Evolutionary conservation across 2,888 invertebrate species (phyloP).

Genomic region (Melanargia galathea): DNA sequence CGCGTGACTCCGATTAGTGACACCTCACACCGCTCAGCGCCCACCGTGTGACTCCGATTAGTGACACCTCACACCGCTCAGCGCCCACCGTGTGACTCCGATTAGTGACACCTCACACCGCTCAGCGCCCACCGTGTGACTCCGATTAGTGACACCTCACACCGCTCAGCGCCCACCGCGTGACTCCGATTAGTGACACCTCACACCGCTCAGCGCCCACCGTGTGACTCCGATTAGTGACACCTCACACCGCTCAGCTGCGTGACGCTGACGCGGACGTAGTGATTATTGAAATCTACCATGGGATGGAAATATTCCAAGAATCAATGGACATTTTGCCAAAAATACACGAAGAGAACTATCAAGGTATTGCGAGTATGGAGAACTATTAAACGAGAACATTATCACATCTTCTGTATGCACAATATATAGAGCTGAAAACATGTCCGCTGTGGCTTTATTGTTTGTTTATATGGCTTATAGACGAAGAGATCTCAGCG

Average conservation of each 20-base stretch:
- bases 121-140: too few species aligned
- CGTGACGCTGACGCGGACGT: neutral
- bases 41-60: too few species aligned
- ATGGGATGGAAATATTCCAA: constrained; percentile 3
- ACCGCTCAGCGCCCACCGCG: neutral
- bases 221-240: neutral
- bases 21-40: neutral
- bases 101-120: neutral
- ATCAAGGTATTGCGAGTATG: too few species aligned
- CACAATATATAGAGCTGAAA: too few species aligned
- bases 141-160: neutral
- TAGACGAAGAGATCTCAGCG: too few species aligned
- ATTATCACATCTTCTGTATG: too few species aligned
- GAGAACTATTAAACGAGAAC: too few species aligned
- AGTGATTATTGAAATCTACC: neutral
- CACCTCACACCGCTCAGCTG: neutral
- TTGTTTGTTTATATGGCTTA: too few species aligned
- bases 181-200: too few species aligned
- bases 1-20: constrained; percentile 3
- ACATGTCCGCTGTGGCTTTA: too few species aligned
- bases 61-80: neutral
- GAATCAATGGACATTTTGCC: neutral
- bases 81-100: too few species aligned
- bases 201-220: neutral
- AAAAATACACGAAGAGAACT: neutral